These are phyloP conservation scores for Smutsia gigantea DNA, from an alignment of 2,797 vertebrate species.

Conservation along the genomic window DNA sequence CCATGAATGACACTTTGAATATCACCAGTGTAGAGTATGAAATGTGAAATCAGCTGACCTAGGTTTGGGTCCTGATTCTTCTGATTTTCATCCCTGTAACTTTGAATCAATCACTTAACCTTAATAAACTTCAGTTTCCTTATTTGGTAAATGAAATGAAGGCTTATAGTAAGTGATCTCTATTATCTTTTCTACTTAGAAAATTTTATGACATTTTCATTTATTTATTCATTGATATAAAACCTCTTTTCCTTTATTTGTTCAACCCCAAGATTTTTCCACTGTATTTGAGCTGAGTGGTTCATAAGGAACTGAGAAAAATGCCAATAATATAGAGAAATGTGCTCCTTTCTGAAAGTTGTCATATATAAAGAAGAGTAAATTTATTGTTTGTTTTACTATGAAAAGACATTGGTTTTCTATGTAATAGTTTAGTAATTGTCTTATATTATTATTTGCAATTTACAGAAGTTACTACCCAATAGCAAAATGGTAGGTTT, in stretches of 20 bases:
- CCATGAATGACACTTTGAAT: background rate
- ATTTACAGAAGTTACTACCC: background rate
- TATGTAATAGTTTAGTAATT: background rate
- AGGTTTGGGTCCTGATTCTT: background rate
- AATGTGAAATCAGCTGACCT: background rate
- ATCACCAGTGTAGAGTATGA: background rate
- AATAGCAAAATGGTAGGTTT: background rate
- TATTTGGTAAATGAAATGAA: background rate
- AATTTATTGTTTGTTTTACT: background rate
- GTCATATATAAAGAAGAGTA: background rate
- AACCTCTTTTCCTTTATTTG: background rate
- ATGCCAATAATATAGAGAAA: background rate
- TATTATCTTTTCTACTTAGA: background rate
- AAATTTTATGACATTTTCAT: background rate
- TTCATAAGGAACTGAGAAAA: background rate
- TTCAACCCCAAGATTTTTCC: background rate
- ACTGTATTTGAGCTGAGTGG: background rate
- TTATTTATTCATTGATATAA: background rate
- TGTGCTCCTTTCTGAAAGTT: constrained; percentile 18
- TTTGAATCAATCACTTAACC: background rate
- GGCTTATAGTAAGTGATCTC: background rate
- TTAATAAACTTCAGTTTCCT: background rate
- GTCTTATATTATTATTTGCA: background rate
- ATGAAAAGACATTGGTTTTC: background rate
- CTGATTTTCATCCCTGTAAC: background rate